phyloP scores from a whole-genome alignment of 1,140 invertebrate genomes.

The Caerostris extrusa region DNA sequence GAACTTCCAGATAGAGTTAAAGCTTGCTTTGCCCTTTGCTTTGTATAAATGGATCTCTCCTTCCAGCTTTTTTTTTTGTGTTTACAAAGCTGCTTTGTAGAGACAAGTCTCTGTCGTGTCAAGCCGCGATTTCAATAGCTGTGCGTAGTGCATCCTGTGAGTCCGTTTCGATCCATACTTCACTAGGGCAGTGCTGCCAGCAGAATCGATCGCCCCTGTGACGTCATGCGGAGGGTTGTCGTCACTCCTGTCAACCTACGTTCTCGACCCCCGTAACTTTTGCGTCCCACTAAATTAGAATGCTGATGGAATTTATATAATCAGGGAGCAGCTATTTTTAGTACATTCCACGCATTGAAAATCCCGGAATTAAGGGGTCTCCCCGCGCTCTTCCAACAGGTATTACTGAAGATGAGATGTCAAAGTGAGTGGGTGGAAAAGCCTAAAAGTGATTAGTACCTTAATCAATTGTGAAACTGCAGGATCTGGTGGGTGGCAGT shows the following conservation, averaged over 20 bases:
- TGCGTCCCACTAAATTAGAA: neutral
- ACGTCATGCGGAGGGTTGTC: conserved; percentile 17
- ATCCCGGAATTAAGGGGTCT: neutral
- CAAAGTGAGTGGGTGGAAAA: neutral
- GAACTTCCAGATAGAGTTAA: neutral
- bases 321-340: neutral
- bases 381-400: neutral
- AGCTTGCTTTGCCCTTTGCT: neutral
- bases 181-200: neutral
- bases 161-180: conserved; percentile 9
- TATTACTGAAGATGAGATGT: neutral
- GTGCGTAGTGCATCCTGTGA: neutral
- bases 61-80: neutral
- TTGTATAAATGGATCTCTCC: neutral
- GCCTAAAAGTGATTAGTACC: neutral
- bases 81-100: neutral
- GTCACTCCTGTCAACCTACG: conserved; percentile 24
- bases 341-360: neutral
- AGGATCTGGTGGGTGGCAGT: too few relatives aligned
- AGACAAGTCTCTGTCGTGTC: neutral
- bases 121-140: neutral
- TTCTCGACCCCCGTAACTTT: neutral
- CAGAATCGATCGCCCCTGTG: neutral
- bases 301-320: neutral
- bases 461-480: too few relatives aligned